A percentile compares a stretch with the other conserved stretches of the same genome.
These are phyloP conservation scores for Temnothorax curvispinosus DNA, from an alignment of 1,140 invertebrate species.

Conservation along the genomic window DNA sequence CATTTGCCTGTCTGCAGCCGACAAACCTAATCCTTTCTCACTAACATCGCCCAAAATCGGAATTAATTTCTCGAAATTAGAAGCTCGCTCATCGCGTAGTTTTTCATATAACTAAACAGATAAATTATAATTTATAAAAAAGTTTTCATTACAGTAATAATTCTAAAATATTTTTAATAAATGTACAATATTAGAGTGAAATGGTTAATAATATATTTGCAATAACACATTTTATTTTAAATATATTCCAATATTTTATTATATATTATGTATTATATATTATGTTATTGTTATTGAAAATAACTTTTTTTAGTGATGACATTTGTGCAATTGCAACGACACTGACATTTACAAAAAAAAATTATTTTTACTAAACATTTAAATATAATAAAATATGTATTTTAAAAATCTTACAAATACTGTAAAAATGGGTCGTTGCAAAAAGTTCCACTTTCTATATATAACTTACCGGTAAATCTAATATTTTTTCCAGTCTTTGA, in stretches of 20 bases:
- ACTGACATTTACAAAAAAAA: background rate
- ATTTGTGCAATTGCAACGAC: background rate
- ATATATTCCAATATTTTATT: background rate
- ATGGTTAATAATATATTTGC: background rate
- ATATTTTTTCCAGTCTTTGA: constrained; percentile 88
- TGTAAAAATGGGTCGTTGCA: background rate
- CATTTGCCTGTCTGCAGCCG: constrained; percentile 86
- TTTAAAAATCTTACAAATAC: background rate
- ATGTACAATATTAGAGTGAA: background rate
- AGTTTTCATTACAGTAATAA: background rate
- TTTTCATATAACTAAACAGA: constrained; percentile 83
- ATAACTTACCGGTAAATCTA: constrained; percentile 81
- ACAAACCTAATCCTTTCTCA: constrained; percentile 87
- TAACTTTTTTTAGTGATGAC: background rate
- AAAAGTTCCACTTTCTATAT: background rate
- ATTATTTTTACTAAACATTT: background rate
- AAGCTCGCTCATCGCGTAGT: constrained; percentile 82
- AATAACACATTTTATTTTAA: background rate
- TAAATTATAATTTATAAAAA: background rate
- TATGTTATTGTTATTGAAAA: background rate
- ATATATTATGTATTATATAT: background rate
- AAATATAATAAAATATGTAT: background rate
- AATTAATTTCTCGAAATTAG: constrained; percentile 90
- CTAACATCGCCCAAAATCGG: constrained; percentile 93
- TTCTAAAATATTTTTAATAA: background rate